Evolutionary conservation across 2,797 vertebrate genomes (phyloP).

Genomic region (Scolopax bukidnonensis): DNA sequence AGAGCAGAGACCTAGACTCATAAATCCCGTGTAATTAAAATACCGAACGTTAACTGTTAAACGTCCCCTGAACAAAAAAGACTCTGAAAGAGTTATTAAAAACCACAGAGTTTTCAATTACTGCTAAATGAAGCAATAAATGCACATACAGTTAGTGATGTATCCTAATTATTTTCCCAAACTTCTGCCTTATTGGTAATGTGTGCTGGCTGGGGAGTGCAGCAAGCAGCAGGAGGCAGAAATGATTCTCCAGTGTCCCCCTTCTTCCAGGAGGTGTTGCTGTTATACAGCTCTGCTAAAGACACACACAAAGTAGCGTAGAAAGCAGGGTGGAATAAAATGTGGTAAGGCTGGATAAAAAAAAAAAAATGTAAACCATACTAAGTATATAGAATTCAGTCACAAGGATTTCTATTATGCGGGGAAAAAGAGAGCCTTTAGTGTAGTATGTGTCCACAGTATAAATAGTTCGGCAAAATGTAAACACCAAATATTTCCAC

Average conservation of each 20-base stretch:
- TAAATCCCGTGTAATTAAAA: conserved; percentile 5
- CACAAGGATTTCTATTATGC: conserved; percentile 82
- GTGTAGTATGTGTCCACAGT: conserved; percentile 69
- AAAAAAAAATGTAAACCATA: conserved; percentile 73
- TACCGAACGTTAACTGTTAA: neutral
- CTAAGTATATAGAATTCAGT: conserved; percentile 69
- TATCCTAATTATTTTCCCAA: neutral
- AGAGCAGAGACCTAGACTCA: neutral
- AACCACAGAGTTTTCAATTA: neutral
- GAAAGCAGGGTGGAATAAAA: conserved; percentile 59
- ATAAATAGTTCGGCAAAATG: conserved; percentile 81
- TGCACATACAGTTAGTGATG: neutral
- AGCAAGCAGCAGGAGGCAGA: neutral
- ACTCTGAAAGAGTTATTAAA: neutral
- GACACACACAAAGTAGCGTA: neutral
- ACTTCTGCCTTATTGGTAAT: conserved; percentile 8
- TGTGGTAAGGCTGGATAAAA: conserved; percentile 42
- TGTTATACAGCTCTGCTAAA: conserved; percentile 56
- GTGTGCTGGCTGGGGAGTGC: neutral
- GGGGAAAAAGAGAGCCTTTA: conserved; percentile 74
- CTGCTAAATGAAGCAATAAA: conserved; percentile 31
- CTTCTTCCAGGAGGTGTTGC: conserved; percentile 76
- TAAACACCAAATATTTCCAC: conserved; percentile 82
- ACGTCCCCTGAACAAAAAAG: neutral
- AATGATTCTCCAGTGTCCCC: neutral